phyloP scores from a whole-genome alignment of 1,140 invertebrate species.

The Euura lappo region DNA sequence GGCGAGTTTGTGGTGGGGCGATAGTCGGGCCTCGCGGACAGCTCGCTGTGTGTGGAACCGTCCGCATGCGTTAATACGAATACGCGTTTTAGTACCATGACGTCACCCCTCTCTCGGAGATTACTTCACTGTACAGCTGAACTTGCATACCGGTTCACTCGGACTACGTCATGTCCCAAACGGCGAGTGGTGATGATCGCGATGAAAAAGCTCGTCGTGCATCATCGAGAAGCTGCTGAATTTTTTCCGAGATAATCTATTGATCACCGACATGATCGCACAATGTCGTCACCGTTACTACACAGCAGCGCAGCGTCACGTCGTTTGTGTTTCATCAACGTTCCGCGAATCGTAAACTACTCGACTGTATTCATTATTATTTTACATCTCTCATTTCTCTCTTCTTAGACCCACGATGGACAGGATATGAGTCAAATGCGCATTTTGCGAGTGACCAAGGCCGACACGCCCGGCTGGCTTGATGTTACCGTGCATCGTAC shows the following conservation, averaged over 20 bases:
- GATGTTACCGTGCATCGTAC: neutral
- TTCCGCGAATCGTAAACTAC: neutral
- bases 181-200: neutral
- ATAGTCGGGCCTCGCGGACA: neutral
- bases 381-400: too few species aligned
- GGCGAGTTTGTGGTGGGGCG: neutral
- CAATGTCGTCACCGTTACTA: too few species aligned
- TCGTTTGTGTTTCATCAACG: neutral
- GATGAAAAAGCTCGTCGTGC: too few species aligned
- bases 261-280: too few species aligned
- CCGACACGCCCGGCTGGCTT: neutral
- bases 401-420: too few species aligned
- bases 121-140: neutral
- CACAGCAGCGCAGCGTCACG: too few species aligned
- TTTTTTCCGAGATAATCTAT: too few species aligned
- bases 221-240: too few species aligned
- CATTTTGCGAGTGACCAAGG: neutral
- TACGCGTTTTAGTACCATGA: conserved; percentile 1
- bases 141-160: conserved; percentile 1
- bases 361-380: neutral
- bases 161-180: neutral
- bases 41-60: neutral
- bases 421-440: neutral
- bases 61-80: neutral
- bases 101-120: neutral